phyloP scores from a whole-genome alignment of 2,888 invertebrate species.

The Clivina fossor region DNA sequence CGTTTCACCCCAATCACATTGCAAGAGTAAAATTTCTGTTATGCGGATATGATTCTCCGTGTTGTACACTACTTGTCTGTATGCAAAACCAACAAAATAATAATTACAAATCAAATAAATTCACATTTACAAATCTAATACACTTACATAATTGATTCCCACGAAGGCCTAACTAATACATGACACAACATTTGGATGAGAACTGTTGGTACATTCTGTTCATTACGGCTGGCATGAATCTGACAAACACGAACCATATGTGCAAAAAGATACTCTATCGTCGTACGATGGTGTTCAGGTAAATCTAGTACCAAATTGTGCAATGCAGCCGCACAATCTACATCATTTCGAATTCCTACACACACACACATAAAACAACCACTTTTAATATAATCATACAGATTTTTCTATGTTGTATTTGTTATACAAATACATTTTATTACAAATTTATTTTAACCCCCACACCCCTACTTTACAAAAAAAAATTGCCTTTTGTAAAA shows the following conservation, averaged over 20 bases:
- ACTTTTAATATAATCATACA: too few species aligned
- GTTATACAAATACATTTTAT: too few species aligned
- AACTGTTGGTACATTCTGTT: slow-evolving; percentile 65
- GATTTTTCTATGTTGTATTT: too few species aligned
- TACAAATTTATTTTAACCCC: too few species aligned
- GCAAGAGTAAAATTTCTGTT: slow-evolving; percentile 67
- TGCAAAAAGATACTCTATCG: slow-evolving; percentile 66
- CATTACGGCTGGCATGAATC: slow-evolving; percentile 65
- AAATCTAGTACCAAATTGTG: slow-evolving; percentile 61
- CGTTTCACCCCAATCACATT: slow-evolving; percentile 68
- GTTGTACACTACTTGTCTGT: slow-evolving; percentile 73
- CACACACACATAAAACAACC: too few species aligned
- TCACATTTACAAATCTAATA: slow-evolving; percentile 14
- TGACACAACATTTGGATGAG: slow-evolving; percentile 73
- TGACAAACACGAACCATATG: slow-evolving; percentile 73
- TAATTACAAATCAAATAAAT: slow-evolving; percentile 6
- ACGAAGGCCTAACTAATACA: slow-evolving; percentile 72
- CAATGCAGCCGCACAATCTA: slow-evolving; percentile 59
- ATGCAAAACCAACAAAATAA: slow-evolving; percentile 42
- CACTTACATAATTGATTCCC: slow-evolving; percentile 74
- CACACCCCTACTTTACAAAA: too few species aligned
- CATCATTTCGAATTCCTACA: slow-evolving; percentile 57
- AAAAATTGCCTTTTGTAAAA: too few species aligned
- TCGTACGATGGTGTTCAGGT: slow-evolving; percentile 65
- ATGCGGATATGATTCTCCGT: slow-evolving; percentile 72